A percentile compares a stretch with the other conserved stretches of the same genome.
These are phyloP conservation scores for Melanophora roralis DNA, from an alignment of 2,888 invertebrate species.

Conservation along the genomic window DNA sequence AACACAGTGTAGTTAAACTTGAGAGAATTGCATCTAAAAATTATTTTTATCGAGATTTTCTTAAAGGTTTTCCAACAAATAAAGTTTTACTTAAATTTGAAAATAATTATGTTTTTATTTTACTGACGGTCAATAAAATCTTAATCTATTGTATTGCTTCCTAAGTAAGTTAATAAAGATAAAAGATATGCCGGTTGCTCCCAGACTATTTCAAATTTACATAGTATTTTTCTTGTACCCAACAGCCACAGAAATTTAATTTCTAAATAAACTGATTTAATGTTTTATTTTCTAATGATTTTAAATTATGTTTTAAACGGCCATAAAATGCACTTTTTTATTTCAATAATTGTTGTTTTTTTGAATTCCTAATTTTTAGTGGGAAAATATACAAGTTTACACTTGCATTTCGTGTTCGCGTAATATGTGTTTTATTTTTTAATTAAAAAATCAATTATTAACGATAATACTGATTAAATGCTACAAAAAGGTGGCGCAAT, in stretches of 20 bases:
- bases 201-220: neutral
- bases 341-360: neutral
- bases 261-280: neutral
- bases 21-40: neutral
- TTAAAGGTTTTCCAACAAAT: neutral
- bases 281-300: neutral
- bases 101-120: neutral
- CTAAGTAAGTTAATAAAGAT: neutral
- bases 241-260: too few relatives aligned
- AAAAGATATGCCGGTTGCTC: neutral
- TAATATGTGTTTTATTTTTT: slow-evolving; percentile 10
- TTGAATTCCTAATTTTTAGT: slow-evolving; percentile 13
- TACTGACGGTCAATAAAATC: neutral
- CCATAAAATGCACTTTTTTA: neutral
- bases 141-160: neutral
- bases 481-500: too few relatives aligned
- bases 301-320: slow-evolving; percentile 21
- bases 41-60: neutral
- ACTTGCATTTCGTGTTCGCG: slow-evolving; percentile 3
- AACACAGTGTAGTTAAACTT: neutral
- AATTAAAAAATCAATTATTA: too few relatives aligned
- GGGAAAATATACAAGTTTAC: slow-evolving; percentile 21
- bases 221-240: too few relatives aligned
- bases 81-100: neutral
- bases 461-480: too few relatives aligned